Base-by-base conservation (phyloP, 2,113 vertebrate genomes). In the Dolichallabes microphthalmus region DNA sequence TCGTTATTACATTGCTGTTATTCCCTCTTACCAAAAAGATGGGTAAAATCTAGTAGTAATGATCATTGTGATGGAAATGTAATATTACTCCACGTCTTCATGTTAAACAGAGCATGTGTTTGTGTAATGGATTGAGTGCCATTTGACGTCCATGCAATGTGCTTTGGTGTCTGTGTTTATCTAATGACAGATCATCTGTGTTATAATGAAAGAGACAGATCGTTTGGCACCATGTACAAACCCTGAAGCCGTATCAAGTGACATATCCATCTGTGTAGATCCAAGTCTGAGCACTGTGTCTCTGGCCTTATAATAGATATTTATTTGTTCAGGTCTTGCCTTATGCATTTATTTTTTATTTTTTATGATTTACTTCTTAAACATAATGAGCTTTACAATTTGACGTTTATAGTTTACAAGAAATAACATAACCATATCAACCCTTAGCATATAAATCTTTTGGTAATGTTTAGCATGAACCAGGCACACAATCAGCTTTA, bases 221-320 rank as follows among this genome's bases (percentile, higher is more conserved):
- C 55, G 55, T 77, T 76, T 61, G 82, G 64, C 66, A 81, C 52
- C 58, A 71, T 87, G 86, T 81, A 80, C 83, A 86, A 63, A 25
- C 17, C 84, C 53, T 68, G 66, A 71, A 64, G 61, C 68, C 27
- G 55, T 53, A 80, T 81, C 71, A 71, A 82, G 68, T 87, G 68
- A 88, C 83, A 87, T 77, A 85, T 69, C 58, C 85, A 82, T 83
- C 79, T 83, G 71, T 82, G 69, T 80, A 55, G 39, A 76, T 88
- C 61, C 82, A 63, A 77, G 30, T 58, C 75, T 75, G 52, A 55
- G 58, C 77, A 53, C 78, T 35, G 86, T 61, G 85, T 53, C 85
- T 74, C 80, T 83, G 55, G 66, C 66, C 53, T 63, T 82, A 58
- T 50, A 80, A 89, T 30, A 77, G 80, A 80, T 87, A 25, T 83